Base-by-base conservation (phyloP, 2,888 invertebrate genomes). In the Osedax frankpressi region DNA sequence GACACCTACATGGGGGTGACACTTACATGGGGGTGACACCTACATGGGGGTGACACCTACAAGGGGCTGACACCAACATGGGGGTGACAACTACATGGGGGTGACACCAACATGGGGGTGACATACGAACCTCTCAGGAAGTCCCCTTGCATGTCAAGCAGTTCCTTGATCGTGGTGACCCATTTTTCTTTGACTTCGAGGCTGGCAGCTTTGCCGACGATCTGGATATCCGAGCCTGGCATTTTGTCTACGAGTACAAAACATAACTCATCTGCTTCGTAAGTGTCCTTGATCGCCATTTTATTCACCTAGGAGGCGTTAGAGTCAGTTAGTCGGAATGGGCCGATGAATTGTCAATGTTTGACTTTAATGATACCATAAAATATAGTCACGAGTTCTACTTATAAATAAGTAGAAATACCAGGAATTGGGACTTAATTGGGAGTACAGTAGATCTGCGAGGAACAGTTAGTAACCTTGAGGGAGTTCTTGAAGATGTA, bases 401-500 rank as follows among this genome's bases (percentile, higher is more conserved):
- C n/a, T n/a, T n/a, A n/a, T n/a, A n/a, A n/a, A n/a, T n/a, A n/a
- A n/a, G n/a, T n/a, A n/a, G n/a, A n/a, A n/a, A n/a, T n/a, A n/a
- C n/a, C n/a, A n/a, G n/a, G n/a, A n/a, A n/a, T n/a, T n/a, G n/a
- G n/a, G n/a, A n/a, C n/a, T n/a, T n/a, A n/a, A n/a, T n/a, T n/a
- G n/a, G n/a, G n/a, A n/a, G n/a, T n/a, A n/a, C n/a, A n/a, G n/a
- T n/a, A n/a, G n/a, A n/a, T 11, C 44, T 11, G 44, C 44, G 44
- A 6, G 44, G 44, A 19, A 19, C 19, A 19, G 19, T 6, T 44
- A 19, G 19, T 11, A 73, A 83, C 83, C 90, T 94, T 94, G 78
- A 98, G 90, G 83, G 95, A 94, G 81, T 92, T 91, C 86, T 94
- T 94, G 86, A 94, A 96, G 82, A 92, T 90, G 86, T 94, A 98